Conservation (phyloP, 2,888 invertebrate species). For the Chalcis sispes region DNA sequence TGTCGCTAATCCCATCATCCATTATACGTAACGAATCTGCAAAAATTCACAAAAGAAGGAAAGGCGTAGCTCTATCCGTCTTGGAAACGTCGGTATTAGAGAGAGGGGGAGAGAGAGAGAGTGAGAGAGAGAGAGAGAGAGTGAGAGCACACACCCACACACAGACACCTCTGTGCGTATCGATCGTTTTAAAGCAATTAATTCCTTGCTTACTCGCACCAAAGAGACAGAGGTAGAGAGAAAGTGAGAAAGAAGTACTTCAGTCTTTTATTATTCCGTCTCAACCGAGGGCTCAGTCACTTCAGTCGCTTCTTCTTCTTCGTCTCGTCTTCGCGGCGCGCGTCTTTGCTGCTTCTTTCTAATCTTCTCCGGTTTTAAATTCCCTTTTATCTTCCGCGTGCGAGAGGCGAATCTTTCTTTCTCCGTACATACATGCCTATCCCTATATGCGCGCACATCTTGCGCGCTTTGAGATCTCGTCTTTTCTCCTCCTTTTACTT, state of each 20-base stretch:
- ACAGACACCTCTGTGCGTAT: conserved; percentile 42
- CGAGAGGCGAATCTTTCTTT: neutral
- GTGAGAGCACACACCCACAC: no score
- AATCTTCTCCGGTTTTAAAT: conserved; percentile 38
- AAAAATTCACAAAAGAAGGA: conserved; percentile 34
- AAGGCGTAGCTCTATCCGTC: conserved; percentile 6
- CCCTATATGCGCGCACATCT: no score
- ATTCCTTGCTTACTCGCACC: conserved; percentile 13
- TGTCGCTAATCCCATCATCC: conserved; percentile 22
- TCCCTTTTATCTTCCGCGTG: conserved; percentile 26
- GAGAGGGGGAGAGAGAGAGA: no score
- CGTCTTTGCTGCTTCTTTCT: conserved; percentile 2
- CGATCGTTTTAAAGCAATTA: conserved; percentile 50
- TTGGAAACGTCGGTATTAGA: no score
- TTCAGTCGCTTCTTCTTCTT: conserved; percentile 13
- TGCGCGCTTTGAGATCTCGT: no score
- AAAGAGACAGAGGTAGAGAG: no score
- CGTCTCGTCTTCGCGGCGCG: conserved; percentile 1
- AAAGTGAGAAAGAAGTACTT: neutral
- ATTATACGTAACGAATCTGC: conserved; percentile 27
- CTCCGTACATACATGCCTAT: no score
- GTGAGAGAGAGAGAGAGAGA: no score
- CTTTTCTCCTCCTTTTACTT: no score
- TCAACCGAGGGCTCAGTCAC: conserved; percentile 24
- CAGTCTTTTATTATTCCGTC: conserved; percentile 37